Evolutionary conservation across 2,797 vertebrate genomes (phyloP).

Genomic region (Xenopus petersii): DNA sequence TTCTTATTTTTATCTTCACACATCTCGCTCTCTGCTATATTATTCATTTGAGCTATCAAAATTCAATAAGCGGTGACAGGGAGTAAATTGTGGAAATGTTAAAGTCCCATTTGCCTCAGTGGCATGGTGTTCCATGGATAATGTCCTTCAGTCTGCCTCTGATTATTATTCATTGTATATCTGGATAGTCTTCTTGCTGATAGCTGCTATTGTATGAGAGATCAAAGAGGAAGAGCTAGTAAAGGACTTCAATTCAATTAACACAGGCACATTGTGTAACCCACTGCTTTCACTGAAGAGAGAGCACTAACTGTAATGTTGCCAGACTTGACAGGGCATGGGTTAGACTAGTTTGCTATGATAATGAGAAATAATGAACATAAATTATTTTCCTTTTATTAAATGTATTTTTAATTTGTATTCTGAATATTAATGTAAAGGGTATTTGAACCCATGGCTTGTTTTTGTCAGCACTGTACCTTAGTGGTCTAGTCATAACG

Average conservation of each 20-base stretch:
- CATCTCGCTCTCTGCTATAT: slow-evolving; percentile 33
- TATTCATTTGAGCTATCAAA: slow-evolving; percentile 46
- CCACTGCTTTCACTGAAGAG: background rate
- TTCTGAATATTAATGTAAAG: no score
- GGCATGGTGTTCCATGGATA: slow-evolving; percentile 32
- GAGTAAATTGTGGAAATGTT: slow-evolving; percentile 46
- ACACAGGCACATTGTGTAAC: slow-evolving; percentile 50
- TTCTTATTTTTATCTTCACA: slow-evolving; percentile 21
- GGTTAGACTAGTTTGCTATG: no score
- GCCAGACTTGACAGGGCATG: background rate
- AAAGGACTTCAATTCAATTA: slow-evolving; percentile 61
- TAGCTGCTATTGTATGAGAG: slow-evolving; percentile 54
- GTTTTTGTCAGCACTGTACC: no score
- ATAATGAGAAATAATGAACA: background rate
- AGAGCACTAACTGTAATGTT: background rate
- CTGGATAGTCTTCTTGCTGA: slow-evolving; percentile 56
- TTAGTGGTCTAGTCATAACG: no score
- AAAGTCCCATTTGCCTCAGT: slow-evolving; percentile 26
- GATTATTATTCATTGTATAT: slow-evolving; percentile 55
- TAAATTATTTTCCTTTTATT: background rate
- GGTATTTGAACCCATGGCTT: no score
- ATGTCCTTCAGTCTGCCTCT: slow-evolving; percentile 48
- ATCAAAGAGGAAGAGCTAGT: slow-evolving; percentile 57
- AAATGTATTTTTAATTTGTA: background rate
- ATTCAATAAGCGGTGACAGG: slow-evolving; percentile 45